Evolutionary conservation across 2,113 vertebrate genomes (phyloP).

Genomic region (Dolichotis patagonum): DNA sequence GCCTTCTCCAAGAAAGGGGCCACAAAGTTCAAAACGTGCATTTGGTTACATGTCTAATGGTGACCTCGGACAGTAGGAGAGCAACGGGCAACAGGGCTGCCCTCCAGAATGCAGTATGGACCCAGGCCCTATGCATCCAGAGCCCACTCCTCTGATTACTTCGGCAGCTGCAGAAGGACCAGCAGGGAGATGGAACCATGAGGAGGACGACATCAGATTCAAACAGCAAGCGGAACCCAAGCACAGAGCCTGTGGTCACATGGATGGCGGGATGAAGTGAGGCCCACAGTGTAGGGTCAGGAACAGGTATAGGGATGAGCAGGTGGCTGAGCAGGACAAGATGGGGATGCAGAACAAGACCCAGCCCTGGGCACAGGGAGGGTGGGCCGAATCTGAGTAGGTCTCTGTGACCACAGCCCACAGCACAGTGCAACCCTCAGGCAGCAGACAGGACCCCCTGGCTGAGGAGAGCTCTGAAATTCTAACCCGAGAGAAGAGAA

Average conservation of each 20-base stretch:
- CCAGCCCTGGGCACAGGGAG: background rate
- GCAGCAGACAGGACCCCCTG: background rate
- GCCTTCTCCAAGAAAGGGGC: background rate
- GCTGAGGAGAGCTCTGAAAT: slow-evolving; percentile 7
- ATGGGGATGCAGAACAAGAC: background rate
- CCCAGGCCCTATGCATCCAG: background rate
- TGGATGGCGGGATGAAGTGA: background rate
- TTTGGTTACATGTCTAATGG: background rate
- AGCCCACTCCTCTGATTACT: background rate
- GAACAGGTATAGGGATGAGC: background rate
- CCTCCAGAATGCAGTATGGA: background rate
- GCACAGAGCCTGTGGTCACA: too few relatives aligned
- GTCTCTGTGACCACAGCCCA: too few relatives aligned
- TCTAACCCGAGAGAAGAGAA: background rate
- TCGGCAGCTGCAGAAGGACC: background rate
- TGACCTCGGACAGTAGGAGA: background rate
- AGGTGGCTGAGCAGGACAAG: background rate
- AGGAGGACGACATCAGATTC: background rate
- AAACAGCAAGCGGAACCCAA: background rate
- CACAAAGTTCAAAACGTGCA: background rate
- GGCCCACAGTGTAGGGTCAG: background rate
- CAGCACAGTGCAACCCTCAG: too few relatives aligned
- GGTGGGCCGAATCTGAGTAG: too few relatives aligned
- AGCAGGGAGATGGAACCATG: background rate
- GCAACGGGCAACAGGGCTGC: background rate